Percentiles rank a stretch among this genome's conserved stretches.
phyloP scores from a whole-genome alignment of 2,888 invertebrate species.

The Pollenia angustigena region DNA sequence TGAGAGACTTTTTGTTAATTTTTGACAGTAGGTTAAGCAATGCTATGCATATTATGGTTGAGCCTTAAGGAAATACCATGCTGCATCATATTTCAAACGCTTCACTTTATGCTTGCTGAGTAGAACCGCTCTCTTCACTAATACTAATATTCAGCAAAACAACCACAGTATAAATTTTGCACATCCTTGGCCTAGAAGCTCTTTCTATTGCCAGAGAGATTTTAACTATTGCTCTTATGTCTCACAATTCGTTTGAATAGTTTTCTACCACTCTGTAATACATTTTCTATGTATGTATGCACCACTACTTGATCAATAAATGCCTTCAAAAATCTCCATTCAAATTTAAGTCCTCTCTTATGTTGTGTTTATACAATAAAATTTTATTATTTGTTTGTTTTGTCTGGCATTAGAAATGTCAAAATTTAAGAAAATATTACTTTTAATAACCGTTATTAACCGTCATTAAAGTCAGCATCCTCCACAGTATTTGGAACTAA shows the following conservation, averaged over 20 bases:
- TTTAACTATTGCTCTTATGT: not conserved
- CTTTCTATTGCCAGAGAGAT: too few species aligned
- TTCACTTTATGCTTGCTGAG: too few species aligned
- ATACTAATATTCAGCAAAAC: too few species aligned
- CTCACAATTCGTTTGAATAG: constrained; percentile 4
- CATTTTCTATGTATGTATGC: not conserved
- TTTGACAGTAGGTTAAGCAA: too few species aligned
- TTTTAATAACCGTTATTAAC: constrained; percentile 34
- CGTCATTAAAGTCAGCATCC: not conserved
- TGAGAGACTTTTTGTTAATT: too few species aligned
- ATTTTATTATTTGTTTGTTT: constrained; percentile 63
- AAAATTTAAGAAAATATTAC: constrained; percentile 66
- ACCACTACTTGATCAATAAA: not conserved
- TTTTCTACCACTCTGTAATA: not conserved
- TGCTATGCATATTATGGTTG: too few species aligned
- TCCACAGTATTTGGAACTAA: not conserved
- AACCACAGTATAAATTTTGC: too few species aligned
- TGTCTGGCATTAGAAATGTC: constrained; percentile 70
- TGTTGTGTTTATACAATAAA: constrained; percentile 23
- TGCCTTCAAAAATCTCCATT: not conserved
- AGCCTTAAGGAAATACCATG: too few species aligned
- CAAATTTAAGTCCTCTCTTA: not conserved
- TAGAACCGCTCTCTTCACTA: too few species aligned
- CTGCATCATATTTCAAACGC: too few species aligned
- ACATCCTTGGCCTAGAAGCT: too few species aligned